These are phyloP conservation scores for Mimumesa dahlbomi DNA, from an alignment of 2,888 invertebrate species.

Conservation along the genomic window DNA sequence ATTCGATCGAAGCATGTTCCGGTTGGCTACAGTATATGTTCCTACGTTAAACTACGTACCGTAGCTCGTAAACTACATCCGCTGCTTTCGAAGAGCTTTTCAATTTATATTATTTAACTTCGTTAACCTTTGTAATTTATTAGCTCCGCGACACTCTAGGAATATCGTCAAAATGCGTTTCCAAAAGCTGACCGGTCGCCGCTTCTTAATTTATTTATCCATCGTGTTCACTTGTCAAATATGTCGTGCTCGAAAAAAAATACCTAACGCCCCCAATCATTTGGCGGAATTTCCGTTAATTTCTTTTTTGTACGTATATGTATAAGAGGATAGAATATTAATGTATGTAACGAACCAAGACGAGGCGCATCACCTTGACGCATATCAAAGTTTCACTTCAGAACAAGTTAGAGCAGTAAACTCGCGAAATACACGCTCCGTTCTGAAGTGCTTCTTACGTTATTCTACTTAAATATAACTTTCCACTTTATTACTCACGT, in stretches of 20 bases:
- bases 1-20: no score
- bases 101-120: slow-evolving; percentile 36
- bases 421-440: slow-evolving; percentile 45
- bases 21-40: no score
- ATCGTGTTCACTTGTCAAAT: no score
- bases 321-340: neutral
- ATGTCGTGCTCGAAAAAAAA: no score
- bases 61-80: slow-evolving; percentile 43
- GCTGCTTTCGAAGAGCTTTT: slow-evolving; percentile 12
- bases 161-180: neutral
- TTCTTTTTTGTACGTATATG: neutral
- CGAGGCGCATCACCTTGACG: neutral
- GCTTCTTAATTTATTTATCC: neutral
- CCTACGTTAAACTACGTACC: slow-evolving; percentile 4
- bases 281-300: no score
- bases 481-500: slow-evolving; percentile 14
- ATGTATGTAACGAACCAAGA: slow-evolving; percentile 13
- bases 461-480: slow-evolving; percentile 34
- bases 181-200: neutral
- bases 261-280: no score
- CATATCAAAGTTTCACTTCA: slow-evolving; percentile 43
- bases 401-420: slow-evolving; percentile 29
- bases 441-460: slow-evolving; percentile 5
- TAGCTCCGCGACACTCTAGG: neutral
- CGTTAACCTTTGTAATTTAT: slow-evolving; percentile 2